phyloP scores from a whole-genome alignment of 2,888 invertebrate genomes.

The Chesias legatella region DNA sequence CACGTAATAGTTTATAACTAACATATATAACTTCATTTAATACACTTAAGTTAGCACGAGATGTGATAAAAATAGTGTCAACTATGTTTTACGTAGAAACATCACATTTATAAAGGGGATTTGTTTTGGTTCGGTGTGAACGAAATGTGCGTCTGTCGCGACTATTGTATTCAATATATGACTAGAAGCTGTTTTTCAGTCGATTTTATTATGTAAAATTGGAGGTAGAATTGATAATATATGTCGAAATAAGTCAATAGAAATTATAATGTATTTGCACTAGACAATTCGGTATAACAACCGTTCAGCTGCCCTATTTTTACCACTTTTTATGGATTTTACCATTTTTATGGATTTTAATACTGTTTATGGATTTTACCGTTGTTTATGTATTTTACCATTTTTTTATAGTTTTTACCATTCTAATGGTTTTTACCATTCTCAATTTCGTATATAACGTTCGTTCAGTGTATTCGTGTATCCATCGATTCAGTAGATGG shows the following conservation, averaged over 20 bases:
- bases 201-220: conserved; percentile 18
- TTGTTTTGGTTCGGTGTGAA: conserved; percentile 53
- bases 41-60: conserved; percentile 52
- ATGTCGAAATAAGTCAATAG: conserved; percentile 12
- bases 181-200: conserved; percentile 46
- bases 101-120: conserved; percentile 61
- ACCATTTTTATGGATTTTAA: too few relatives aligned
- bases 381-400: too few relatives aligned
- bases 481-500: too few relatives aligned
- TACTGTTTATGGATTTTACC: too few relatives aligned
- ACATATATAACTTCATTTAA: conserved; percentile 66
- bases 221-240: conserved; percentile 29
- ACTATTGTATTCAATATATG: conserved; percentile 32
- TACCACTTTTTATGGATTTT: too few relatives aligned
- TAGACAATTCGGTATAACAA: conserved; percentile 16
- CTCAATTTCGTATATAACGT: too few relatives aligned
- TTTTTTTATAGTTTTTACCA: too few relatives aligned
- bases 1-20: conserved; percentile 66
- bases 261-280: too few relatives aligned
- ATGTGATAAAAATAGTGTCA: conserved; percentile 69
- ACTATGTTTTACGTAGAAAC: conserved; percentile 57
- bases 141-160: conserved; percentile 29
- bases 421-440: too few relatives aligned
- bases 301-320: conserved; percentile 4
- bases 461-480: too few relatives aligned